Base-by-base conservation (phyloP, 2,888 invertebrate species). In the Callyntrura guangdongensis region DNA sequence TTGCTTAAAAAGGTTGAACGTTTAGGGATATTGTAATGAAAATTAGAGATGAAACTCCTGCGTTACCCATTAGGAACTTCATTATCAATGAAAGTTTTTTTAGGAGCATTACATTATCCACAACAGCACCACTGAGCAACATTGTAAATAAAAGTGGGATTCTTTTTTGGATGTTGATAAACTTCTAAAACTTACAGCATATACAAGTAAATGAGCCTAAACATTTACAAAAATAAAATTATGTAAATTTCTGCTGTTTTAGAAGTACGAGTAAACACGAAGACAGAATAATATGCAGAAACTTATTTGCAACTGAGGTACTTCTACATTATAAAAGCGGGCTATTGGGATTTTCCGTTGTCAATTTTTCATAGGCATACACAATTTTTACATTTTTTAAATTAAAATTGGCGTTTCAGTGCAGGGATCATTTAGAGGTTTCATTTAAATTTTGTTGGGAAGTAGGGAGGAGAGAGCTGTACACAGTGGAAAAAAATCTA, bases 341-440 rank as follows among this genome's bases (percentile, higher is more conserved):
- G 22, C 74, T 14, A 77, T 53, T 53, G 22, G 49, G 22, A 77
- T 77, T 77, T 77, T 77, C n/a, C n/a, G n/a, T n/a, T n/a, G n/a
- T 22, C 14, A 1, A 12, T 47, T 49, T 49, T 77, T 77, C 74
- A 12, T 49, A 22, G 49, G 12, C 74, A 22, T 12, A 49, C 74
- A 36, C 1, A 69, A n/a, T n/a, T 64, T 22, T 64, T 25, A 25
- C 64, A 64, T 22, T 64, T 64, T 64, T 22, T 11, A 25, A 67
- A n/a, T n/a, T 27, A 27, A 67, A 67, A 67, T 67, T 36, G 27
- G 27, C 27, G 36, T 27, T 36, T 27, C 17, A 27, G 67, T 67
- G 11, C 14, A n/a, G 36, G 36, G 14, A 67, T 67, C 67, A 36
- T 6, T 36, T 36, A 36, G 27, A 67, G 27, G 36, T 27, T 36